These are phyloP conservation scores for Smutsia gigantea DNA, from an alignment of 2,797 vertebrate genomes.

Conservation along the genomic window DNA sequence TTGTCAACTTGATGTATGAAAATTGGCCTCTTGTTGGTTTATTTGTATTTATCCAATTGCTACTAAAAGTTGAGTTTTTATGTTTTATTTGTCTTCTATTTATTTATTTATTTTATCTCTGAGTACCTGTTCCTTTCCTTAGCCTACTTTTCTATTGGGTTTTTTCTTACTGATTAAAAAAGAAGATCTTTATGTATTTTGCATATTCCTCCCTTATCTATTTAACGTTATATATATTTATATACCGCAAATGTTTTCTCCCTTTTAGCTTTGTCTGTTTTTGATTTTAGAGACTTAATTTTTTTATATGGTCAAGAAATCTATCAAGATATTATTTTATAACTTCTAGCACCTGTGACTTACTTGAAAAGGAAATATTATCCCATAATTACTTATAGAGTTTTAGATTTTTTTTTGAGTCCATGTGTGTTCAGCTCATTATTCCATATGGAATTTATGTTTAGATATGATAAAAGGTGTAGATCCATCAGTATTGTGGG, in stretches of 20 bases:
- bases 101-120: not conserved
- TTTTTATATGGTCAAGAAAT: not conserved
- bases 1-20: not conserved
- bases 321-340: not conserved
- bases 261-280: conserved; percentile 33
- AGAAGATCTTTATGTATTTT: not conserved
- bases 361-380: conserved; percentile 35
- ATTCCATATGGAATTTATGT: not conserved
- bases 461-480: conserved; percentile 10
- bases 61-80: not conserved
- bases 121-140: not conserved
- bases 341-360: conserved; percentile 21
- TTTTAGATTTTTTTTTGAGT: not conserved
- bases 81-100: not conserved
- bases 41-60: not conserved
- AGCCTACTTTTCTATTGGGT: not conserved
- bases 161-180: conserved; percentile 37
- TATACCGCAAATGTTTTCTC: not conserved
- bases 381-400: not conserved
- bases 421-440: not conserved
- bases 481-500: not conserved
- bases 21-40: not conserved
- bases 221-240: not conserved
- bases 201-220: not conserved
- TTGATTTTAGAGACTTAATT: not conserved